Conservation (phyloP, 2,113 vertebrate genomes). For the Cyprinus carpio region DNA sequence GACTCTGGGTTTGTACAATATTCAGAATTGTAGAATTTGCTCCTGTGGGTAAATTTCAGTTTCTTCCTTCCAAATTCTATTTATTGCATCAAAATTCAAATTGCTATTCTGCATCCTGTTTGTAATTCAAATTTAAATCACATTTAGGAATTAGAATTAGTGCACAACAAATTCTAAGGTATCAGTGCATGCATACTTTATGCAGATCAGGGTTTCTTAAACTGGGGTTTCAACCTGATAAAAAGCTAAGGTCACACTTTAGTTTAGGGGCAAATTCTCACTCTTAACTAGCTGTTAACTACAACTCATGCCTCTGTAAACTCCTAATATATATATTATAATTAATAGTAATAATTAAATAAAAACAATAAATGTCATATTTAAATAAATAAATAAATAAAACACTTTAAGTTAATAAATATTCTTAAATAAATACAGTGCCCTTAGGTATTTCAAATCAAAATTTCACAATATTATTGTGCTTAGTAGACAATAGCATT, state of each 20-base stretch:
- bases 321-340: too few relatives aligned
- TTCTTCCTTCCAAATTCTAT: too few relatives aligned
- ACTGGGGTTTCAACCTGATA: neutral
- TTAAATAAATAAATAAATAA: too few relatives aligned
- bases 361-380: too few relatives aligned
- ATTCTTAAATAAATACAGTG: too few relatives aligned
- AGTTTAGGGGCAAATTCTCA: neutral
- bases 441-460: neutral
- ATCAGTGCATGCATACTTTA: neutral
- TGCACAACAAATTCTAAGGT: neutral
- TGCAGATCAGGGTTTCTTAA: neutral
- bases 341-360: too few relatives aligned
- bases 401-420: too few relatives aligned
- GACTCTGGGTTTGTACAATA: neutral
- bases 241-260: too few relatives aligned
- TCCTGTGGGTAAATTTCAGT: neutral
- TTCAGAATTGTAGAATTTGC: neutral
- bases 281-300: neutral
- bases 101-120: too few relatives aligned
- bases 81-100: too few relatives aligned
- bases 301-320: neutral
- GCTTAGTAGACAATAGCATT: neutral
- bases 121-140: neutral
- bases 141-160: neutral
- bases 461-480: neutral